These are phyloP conservation scores for Drosophila melanogaster DNA, from an alignment of 1,140 invertebrate species.

Conservation along the genomic window Release_6_plus_ISO1_MT NT_037436.4:2866501-2867000, in stretches of 20 bases:
- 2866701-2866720: conserved; percentile 39
- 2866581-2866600: conserved; percentile 73
- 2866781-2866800: conserved; percentile 28
- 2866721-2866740: conserved; percentile 56
- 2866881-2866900: conserved; percentile 44
- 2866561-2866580: conserved; percentile 76
- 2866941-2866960: conserved; percentile 44
- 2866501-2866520: neutral
- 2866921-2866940: conserved; percentile 48
- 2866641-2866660: conserved; percentile 4
- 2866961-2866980: neutral
- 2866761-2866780: conserved; percentile 42
- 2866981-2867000: neutral
- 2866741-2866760: conserved; percentile 58
- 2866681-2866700: conserved; percentile 32
- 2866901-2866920: conserved; percentile 47
- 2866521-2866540: conserved; percentile 12
- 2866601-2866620: conserved; percentile 56
- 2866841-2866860: conserved; percentile 38
- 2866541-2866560: conserved; percentile 74
- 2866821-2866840: conserved; percentile 13
- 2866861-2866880: conserved; percentile 1
- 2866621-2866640: conserved; percentile 35
- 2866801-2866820: conserved; percentile 25
- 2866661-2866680: conserved; percentile 3